Base-by-base conservation (phyloP, 2,113 vertebrate genomes). In the Neoarius graeffei region DNA sequence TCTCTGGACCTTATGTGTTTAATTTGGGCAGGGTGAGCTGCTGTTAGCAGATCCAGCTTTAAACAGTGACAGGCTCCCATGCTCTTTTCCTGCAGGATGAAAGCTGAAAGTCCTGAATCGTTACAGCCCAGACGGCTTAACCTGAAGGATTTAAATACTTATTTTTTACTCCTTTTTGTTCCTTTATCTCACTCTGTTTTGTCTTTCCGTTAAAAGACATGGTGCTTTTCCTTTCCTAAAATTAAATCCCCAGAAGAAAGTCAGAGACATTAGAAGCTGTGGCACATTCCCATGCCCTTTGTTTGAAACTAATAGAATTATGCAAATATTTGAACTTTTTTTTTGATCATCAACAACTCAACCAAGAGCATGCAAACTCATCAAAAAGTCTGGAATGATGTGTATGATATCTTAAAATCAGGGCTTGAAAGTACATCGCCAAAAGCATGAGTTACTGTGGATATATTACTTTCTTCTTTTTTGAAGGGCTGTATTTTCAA, bases 41-140 rank as follows among this genome's bases (percentile, higher is more conserved):
- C 57, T 54, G 77, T 82, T 84, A 77, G 56, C 48, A 71, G 84
- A 67, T 85, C 50, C 90, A 92, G 93, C 93, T 93, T 94, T 93
- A 94, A 91, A 94, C 92, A 27, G 64, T 19, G 90, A 85, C 74
- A 30, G 85, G 80, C 81, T 92, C 85, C 90, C 86, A 85, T 30
- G 91, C 91, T 94, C 93, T 93, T 92, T 81, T 89, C 91, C 89
- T 89, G 89, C 84, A 88, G 92, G 92, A 94, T 94, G 92, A 94
- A 94, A 94, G 92, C 90, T 89, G 57, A 9, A 88, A 90, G 91
- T 92, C 92, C 88, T 88, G 82, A 93, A 91, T 71, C 60, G 76
- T 85, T 30, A 85, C 91, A 59, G 52, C 15, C 54, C 54, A 88
- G 91, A 85, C 89, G 86, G 93, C 92, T 95, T 94, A 96, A 93